Percentiles rank a stretch among this genome's conserved stretches.
phyloP scores from a whole-genome alignment of 2,113 vertebrate species.

The Chionomys nivalis region DNA sequence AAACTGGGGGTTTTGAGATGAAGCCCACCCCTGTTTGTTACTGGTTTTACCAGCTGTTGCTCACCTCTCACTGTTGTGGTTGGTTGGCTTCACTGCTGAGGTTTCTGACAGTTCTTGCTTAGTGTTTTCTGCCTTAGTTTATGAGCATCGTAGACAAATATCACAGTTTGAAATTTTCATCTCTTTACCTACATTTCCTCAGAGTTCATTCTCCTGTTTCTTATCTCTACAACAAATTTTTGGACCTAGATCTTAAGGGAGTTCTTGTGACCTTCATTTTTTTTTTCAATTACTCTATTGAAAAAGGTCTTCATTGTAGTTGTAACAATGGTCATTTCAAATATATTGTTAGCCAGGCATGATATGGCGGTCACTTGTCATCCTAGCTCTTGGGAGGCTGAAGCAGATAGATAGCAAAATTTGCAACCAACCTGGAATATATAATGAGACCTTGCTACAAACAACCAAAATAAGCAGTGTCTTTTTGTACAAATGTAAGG shows the following conservation, averaged over 20 bases:
- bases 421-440: not conserved
- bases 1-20: not conserved
- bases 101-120: not conserved
- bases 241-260: not conserved
- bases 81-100: not conserved
- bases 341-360: not conserved
- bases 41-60: not conserved
- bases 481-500: not conserved
- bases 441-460: not conserved
- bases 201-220: not conserved
- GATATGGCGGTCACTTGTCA: not conserved
- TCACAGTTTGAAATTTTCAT: not conserved
- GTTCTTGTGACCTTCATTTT: slow-evolving; percentile 48
- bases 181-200: not conserved
- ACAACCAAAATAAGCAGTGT: not conserved
- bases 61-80: not conserved
- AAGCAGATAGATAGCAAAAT: not conserved
- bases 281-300: not conserved
- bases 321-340: slow-evolving; percentile 23
- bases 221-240: slow-evolving; percentile 26
- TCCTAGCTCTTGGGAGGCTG: not conserved
- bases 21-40: not conserved
- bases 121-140: not conserved
- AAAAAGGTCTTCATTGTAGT: slow-evolving; percentile 7
- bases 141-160: not conserved